Evolutionary conservation across 2,797 vertebrate species (phyloP).

Genomic region (Gymnopithys bicolor): DNA sequence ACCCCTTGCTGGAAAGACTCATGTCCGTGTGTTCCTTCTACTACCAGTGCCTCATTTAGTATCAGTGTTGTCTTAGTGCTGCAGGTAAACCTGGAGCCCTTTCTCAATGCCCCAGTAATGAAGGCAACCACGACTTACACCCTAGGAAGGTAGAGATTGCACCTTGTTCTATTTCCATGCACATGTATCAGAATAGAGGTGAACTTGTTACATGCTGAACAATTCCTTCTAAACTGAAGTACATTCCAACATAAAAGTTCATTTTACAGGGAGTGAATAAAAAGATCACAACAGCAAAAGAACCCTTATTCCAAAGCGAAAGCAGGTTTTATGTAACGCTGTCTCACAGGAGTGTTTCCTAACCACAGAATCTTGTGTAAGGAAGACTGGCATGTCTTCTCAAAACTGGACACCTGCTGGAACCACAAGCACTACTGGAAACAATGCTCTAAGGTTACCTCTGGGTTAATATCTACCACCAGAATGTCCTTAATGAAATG

Average conservation of each 20-base stretch:
- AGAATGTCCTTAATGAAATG: background rate
- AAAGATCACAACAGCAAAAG: background rate
- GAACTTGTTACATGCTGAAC: fast-evolving
- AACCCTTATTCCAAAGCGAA: background rate
- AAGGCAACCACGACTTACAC: background rate
- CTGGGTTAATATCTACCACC: background rate
- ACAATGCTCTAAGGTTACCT: background rate
- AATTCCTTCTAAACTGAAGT: background rate
- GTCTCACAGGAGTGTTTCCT: background rate
- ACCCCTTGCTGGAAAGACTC: background rate
- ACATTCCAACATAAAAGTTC: background rate
- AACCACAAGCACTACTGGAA: background rate
- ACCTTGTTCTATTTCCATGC: background rate
- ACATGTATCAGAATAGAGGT: background rate
- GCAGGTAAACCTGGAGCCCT: background rate
- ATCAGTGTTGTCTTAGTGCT: background rate
- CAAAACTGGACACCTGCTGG: background rate
- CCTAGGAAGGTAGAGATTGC: background rate
- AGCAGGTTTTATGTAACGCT: background rate
- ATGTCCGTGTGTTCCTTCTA: background rate
- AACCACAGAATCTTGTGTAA: background rate
- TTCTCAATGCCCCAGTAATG: background rate
- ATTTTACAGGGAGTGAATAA: background rate
- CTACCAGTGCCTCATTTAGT: background rate
- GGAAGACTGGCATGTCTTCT: background rate